Evolutionary conservation across 2,113 vertebrate species (phyloP), one percentile per base, ranked within the genome.

Genomic region (Dendropsophus ebraccatus): DNA sequence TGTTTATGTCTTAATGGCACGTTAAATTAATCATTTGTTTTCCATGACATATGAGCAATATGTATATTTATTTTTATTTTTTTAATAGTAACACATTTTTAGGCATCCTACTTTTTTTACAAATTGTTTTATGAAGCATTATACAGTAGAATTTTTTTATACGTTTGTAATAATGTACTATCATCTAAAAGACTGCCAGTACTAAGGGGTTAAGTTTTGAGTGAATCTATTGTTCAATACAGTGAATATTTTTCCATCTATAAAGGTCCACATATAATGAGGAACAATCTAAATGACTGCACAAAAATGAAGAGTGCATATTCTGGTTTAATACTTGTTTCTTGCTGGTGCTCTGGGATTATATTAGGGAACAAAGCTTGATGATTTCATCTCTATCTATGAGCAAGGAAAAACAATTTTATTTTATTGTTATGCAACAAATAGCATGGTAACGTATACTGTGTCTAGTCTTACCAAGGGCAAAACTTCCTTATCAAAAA

Each of bases 381-480:
- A 37, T 58, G 2, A 79, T 79, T 79, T 54, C 52, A 79, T 58
- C 50, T 19, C n/a, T 56, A 77, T 78, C 52, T n/a, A 79, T 23
- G 58, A 35, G 19, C 50, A 35, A 79, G 2, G n/a, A 79, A 79
- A 78, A 79, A 28, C 76, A 23, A 79, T 79, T 56, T 79, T 37
- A 56, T 58, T 56, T 37, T 58, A 35, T 58, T 79, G 30, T n/a
- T 58, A 25, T 79, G 76, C 54, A 79, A 56, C 10, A 37, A 79
- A 79, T 37, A 58, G 32, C 1, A 7, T 41, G 19, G 9, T 70
- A 58, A 23, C 76, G 37, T 50, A 58, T 35, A 37, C 9, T 14
- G 30, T 79, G 25, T 79, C 30, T 79, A 79, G 76, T 21, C 52
- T 21, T 12, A 79, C 76, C 50, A 79, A 79, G 76, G 76, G 30